Percentiles rank a stretch among this genome's conserved stretches.
Conservation (phyloP, 2,888 invertebrate species). For the Apotomis turbidana region DNA sequence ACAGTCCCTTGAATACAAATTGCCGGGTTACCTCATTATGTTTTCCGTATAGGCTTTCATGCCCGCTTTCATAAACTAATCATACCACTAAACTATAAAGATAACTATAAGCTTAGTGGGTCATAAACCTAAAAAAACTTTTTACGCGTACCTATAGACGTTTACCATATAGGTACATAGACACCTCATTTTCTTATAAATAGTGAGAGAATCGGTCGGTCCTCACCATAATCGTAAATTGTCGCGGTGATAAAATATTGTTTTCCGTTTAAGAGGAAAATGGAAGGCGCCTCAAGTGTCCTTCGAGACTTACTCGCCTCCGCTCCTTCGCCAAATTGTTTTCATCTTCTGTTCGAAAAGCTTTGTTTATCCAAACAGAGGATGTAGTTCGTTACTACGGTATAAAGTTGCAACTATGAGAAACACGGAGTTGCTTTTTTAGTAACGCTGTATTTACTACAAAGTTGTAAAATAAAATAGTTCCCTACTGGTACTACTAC, state of each 20-base stretch:
- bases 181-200: slow-evolving; percentile 32
- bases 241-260: slow-evolving; percentile 32
- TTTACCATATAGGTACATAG: neutral
- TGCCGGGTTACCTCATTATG: neutral
- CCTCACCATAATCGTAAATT: slow-evolving; percentile 34
- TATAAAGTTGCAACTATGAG: neutral
- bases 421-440: too few species aligned
- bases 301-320: slow-evolving; percentile 9
- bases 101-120: too few species aligned
- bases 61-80: neutral
- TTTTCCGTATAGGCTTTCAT: neutral
- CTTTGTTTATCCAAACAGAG: neutral
- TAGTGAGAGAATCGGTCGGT: slow-evolving; percentile 15
- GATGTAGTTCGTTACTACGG: neutral
- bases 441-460: too few species aligned
- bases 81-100: neutral
- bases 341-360: slow-evolving; percentile 1
- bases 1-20: neutral
- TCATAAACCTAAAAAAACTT: slow-evolving; percentile 23
- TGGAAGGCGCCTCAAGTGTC: slow-evolving; percentile 16
- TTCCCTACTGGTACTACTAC: too few species aligned
- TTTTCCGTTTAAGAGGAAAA: slow-evolving; percentile 29
- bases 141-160: slow-evolving; percentile 12
- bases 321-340: slow-evolving; percentile 15
- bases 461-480: too few species aligned